A percentile compares a stretch with the other conserved stretches of the same genome.
phyloP scores from a whole-genome alignment of 2,888 invertebrate genomes.

The Mesoligia furuncula region DNA sequence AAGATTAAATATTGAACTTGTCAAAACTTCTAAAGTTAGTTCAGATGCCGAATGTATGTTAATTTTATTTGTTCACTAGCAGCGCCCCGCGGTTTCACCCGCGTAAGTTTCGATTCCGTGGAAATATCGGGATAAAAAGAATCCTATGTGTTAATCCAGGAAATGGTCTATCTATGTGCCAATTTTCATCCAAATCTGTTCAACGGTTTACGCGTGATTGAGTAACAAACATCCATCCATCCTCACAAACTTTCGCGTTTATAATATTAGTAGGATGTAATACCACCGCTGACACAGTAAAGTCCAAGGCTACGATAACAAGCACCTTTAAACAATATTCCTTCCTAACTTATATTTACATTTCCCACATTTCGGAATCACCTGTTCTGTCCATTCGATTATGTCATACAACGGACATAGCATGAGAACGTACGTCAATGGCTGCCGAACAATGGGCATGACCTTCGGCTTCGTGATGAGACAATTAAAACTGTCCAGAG shows the following conservation, averaged over 20 bases:
- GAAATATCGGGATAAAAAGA: too few relatives aligned
- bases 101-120: too few relatives aligned
- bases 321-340: constrained; percentile 7
- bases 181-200: too few relatives aligned
- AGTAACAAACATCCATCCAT: too few relatives aligned
- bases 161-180: too few relatives aligned
- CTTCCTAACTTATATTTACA: constrained; percentile 31
- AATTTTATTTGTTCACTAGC: constrained; percentile 23
- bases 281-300: constrained; percentile 1
- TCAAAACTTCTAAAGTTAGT: constrained; percentile 2
- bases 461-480: constrained; percentile 48
- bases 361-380: constrained; percentile 27
- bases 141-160: too few relatives aligned
- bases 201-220: too few relatives aligned
- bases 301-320: constrained; percentile 16
- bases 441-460: constrained; percentile 58
- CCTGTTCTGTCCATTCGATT: constrained; percentile 43
- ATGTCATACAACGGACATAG: constrained; percentile 47
- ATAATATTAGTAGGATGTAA: too few relatives aligned
- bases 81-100: too few relatives aligned
- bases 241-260: too few relatives aligned
- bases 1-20: constrained; percentile 10
- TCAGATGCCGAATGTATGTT: constrained; percentile 17
- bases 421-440: constrained; percentile 60
- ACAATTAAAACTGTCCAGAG: constrained; percentile 63